Base-by-base conservation (phyloP, 2,888 invertebrate species). In the Protonemura montana region DNA sequence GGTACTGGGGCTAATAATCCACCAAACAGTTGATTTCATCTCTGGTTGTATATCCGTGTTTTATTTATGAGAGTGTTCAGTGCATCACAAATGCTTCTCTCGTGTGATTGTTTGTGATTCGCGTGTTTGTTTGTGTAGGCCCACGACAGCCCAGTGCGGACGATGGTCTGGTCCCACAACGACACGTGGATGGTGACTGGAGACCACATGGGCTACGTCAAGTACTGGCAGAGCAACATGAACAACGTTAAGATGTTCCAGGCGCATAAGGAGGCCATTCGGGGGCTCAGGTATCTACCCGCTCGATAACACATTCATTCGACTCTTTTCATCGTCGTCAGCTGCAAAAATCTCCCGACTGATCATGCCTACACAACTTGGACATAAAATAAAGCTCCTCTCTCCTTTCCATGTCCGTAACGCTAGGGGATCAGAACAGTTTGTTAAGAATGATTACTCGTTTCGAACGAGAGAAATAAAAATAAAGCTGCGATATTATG, bases 181-280 rank as follows among this genome's bases (percentile, higher is more conserved):
- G 99, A 99, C 93, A 97, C 97, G 89, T 99, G 99, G 99, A 98
- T 99, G 98, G 97, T 99, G 87, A 99, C 99, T 0, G 99, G 98
- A 28, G 99, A 99, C 92, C 99, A 99, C 91, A 96, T 97, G 85
- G 99, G 99, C 87, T 99, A 97, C 91, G 98, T 99, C 88, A 99
- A 99, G 91, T 99, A 99, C 93, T 99, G 99, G 99, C 99, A 99
- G 94, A 98, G 98, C 89, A 99, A 99, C 93, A 99, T 99, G 99
- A 99, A 99, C 93, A 99, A 99, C 93, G 99, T 99, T 87, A 99
- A 99, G 94, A 99, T 99, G 98, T 99, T 98, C 94, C 99, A 99
- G 93, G 99, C 99, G 87, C 99, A 99, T 92, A 99, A 99, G 95
- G 99, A 99, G 94, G 98, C 99, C 89, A 96, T 99, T 90, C 95